Evolutionary conservation across 2,888 invertebrate species (phyloP), one percentile per base, ranked within the genome.

Genomic region (Andricus quercusramuli): DNA sequence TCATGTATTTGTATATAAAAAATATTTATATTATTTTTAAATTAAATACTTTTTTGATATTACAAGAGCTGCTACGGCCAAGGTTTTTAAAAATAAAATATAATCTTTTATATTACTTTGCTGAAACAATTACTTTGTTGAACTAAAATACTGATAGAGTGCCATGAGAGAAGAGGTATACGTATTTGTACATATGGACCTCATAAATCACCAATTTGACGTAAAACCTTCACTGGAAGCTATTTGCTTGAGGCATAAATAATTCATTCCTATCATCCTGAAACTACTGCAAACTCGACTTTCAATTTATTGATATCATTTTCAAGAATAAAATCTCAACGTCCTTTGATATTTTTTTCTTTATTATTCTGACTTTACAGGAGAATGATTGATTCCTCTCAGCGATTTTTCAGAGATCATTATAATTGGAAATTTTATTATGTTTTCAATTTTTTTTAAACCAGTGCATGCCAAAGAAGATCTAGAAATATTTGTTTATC

Each of bases 201-300:
- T 74, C 51, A 56, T 74, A 56, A 74, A 56, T 74, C 74, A 74
- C 20, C n/a, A 13, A 74, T 74, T 56, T 74, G 51, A 74, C 51
- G 32, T 32, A 56, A 74, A 74, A 74, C n/a, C 32, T 32, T 74
- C 47, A 32, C 74, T 13, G 13, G 56, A 32, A 74, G 56, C 6
- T 51, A 74, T 74, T 74, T 56, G 51, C 74, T 56, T 32, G 20
- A 56, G 32, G 51, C 51, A 74, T 74, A 56, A 74, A 74, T 74
- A 56, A 74, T 74, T 74, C 74, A 74, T 74, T 56, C 11, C 51
- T 29, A 51, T 70, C 51, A 68, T 68, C 51, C 51, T 51, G 51
- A 56, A 56, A 56, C 32, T 74, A 70, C 56, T 74, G 74, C 74
- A 74, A 32, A 51, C 32, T 25, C 11, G 74, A 74, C 51, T 74